Evolutionary conservation across 2,113 vertebrate genomes (phyloP), one percentile per base, ranked within the genome.

Genomic region (Epinephelus moara): DNA sequence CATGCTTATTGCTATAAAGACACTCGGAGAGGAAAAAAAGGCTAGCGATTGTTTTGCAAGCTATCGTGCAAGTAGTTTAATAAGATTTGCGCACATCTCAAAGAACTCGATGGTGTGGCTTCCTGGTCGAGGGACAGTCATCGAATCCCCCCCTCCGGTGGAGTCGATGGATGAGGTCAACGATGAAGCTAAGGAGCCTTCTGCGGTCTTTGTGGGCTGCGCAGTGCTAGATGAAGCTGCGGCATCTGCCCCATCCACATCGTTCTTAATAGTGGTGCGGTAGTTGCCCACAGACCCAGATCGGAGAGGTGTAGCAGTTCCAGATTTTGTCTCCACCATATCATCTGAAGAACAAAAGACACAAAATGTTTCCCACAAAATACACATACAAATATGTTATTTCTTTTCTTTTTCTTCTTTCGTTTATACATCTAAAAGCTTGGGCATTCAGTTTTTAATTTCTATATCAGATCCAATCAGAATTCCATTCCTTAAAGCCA

Each of bases 21-120:
- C 94, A 97, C 95, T 96, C 96, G 95, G 95, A 96, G 93, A 88
- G 86, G 95, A 92, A 89, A 90, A 64, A 92, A 86, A 94, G 79
- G 83, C 95, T 95, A 94, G 94, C 91, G 94, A 92, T 91, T 87
- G 91, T 85, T 89, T 92, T 89, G 89, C 82, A 77, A 95, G 94
- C 96, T 97, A 99, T 88, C 98, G 98, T 94, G 98, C 98, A 94
- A 99, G 97, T 92, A 99, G 96, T 96, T 99, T 99, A 95, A 99
- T 99, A 91, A 99, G 96, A 94, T 99, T 99, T 74, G 98, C 98
- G 91, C 98, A 99, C 97, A 99, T 99, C 95, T 99, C 98, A 88
- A 99, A 99, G 86, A 99, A 99, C 81, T 99, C 98, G 86, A 99
- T 99, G 64, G 98, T 99, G 93, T 99, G 98, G 95, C 98, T 99